phyloP scores from a whole-genome alignment of 1,140 invertebrate species.

The Limonius californicus region DNA sequence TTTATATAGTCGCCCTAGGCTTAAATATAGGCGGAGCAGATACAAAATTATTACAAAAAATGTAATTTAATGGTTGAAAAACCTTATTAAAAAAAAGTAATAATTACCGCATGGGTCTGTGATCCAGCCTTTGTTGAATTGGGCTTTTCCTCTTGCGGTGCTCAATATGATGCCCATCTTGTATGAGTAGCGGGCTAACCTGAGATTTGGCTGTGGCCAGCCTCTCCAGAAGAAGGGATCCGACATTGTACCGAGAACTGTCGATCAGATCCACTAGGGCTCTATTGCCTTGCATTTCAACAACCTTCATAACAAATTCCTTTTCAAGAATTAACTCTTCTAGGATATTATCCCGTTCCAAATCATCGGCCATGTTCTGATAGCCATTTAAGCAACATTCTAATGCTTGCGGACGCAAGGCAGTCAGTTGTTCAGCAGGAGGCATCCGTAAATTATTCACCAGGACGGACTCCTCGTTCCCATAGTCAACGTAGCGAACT shows the following conservation, averaged over 20 bases:
- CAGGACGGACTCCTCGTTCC: conserved; percentile 67
- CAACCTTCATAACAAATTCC: conserved; percentile 55
- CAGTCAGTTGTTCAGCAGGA: conserved; percentile 57
- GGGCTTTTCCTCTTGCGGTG: conserved; percentile 30
- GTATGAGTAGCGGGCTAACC: conserved; percentile 40
- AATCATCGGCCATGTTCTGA: conserved; percentile 45
- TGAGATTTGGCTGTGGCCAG: conserved; percentile 37
- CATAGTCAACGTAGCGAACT: conserved; percentile 75
- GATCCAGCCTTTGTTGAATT: too few relatives aligned
- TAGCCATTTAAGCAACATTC: conserved; percentile 64
- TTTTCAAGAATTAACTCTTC: conserved; percentile 50
- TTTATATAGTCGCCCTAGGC: too few relatives aligned
- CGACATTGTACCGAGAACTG: conserved; percentile 38
- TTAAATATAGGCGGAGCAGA: too few relatives aligned
- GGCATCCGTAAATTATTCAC: conserved; percentile 58
- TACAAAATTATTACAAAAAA: too few relatives aligned
- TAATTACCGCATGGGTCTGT: too few relatives aligned
- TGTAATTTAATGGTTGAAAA: too few relatives aligned
- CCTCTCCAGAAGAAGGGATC: conserved; percentile 41
- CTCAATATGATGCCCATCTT: conserved; percentile 41
- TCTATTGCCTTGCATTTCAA: conserved; percentile 48
- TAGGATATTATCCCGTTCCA: conserved; percentile 46
- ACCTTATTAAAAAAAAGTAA: too few relatives aligned
- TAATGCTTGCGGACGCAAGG: conserved; percentile 68
- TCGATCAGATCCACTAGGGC: conserved; percentile 55